These are phyloP conservation scores for Busseola fusca DNA, from an alignment of 2,888 invertebrate species.

Conservation along the genomic window DNA sequence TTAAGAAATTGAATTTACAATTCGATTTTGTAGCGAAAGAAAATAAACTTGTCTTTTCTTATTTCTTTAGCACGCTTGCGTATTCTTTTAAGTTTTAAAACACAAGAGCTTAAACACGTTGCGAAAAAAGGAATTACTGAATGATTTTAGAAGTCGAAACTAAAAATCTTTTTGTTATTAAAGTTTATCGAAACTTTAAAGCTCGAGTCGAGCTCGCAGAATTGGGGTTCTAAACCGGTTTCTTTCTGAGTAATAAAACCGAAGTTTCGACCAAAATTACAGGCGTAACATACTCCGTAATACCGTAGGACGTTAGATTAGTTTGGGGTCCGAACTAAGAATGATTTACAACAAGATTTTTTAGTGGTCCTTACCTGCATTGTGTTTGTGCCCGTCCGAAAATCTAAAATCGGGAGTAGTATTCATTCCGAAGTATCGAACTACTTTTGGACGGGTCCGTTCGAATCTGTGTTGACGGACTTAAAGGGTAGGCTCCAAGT, in stretches of 20 bases:
- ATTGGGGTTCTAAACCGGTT: background rate
- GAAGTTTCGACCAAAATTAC: background rate
- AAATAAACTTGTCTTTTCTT: constrained; percentile 43
- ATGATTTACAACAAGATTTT: background rate
- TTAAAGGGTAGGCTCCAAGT: background rate
- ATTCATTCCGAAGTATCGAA: too few species aligned
- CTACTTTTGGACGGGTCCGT: background rate
- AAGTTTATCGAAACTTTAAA: background rate
- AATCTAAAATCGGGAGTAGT: background rate
- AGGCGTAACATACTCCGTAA: background rate
- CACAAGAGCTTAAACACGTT: constrained; percentile 22
- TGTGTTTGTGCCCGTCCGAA: background rate
- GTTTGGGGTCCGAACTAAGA: background rate
- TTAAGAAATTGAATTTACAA: constrained; percentile 50
- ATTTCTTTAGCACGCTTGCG: constrained; percentile 28
- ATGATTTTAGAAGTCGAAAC: constrained; percentile 21
- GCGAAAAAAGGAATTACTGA: constrained; percentile 25
- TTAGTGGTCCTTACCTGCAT: background rate
- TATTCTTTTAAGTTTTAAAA: constrained; percentile 38
- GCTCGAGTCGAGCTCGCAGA: background rate
- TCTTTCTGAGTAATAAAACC: background rate
- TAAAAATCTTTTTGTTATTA: constrained; percentile 19
- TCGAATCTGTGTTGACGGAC: background rate
- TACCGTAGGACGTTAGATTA: background rate
- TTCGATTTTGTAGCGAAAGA: constrained; percentile 43